phyloP scores from a whole-genome alignment of 2,797 vertebrate species.

The Pygocentrus nattereri region DNA sequence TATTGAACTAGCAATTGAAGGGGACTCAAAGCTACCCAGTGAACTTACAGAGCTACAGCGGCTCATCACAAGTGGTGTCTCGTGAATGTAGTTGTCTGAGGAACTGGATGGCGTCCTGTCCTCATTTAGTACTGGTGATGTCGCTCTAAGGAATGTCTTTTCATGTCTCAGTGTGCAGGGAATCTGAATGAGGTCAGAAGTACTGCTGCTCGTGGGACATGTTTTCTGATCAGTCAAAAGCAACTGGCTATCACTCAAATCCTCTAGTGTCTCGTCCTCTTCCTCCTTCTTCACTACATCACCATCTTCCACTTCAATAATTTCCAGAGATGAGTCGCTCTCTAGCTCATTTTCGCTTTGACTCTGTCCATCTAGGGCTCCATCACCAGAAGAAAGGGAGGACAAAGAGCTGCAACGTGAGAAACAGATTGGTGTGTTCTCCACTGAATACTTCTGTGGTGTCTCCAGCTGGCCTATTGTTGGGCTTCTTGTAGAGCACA shows the following conservation, averaged over 20 bases:
- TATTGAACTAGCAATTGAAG: constrained; percentile 96
- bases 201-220: constrained; percentile 74
- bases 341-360: constrained; percentile 92
- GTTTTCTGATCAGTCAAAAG: constrained; percentile 78
- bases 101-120: constrained; percentile 96
- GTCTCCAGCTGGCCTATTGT: constrained; percentile 82
- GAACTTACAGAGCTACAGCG: constrained; percentile 98
- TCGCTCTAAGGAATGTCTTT: constrained; percentile 82
- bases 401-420: constrained; percentile 96
- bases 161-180: constrained; percentile 80
- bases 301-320: constrained; percentile 89
- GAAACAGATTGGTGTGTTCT: constrained; percentile 93
- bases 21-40: constrained; percentile 94
- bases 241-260: constrained; percentile 83
- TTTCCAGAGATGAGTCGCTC: constrained; percentile 95
- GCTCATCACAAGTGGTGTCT: constrained; percentile 95
- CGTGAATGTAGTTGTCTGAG: constrained; percentile 97
- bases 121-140: constrained; percentile 82
- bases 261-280: constrained; percentile 81
- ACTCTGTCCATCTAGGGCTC: constrained; percentile 84
- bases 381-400: constrained; percentile 93
- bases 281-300: constrained; percentile 72
- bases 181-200: constrained; percentile 84
- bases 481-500: constrained; percentile 75
- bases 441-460: constrained; percentile 89